These are phyloP conservation scores for Chauna torquata DNA, from an alignment of 2,113 vertebrate species.

Conservation along the genomic window DNA sequence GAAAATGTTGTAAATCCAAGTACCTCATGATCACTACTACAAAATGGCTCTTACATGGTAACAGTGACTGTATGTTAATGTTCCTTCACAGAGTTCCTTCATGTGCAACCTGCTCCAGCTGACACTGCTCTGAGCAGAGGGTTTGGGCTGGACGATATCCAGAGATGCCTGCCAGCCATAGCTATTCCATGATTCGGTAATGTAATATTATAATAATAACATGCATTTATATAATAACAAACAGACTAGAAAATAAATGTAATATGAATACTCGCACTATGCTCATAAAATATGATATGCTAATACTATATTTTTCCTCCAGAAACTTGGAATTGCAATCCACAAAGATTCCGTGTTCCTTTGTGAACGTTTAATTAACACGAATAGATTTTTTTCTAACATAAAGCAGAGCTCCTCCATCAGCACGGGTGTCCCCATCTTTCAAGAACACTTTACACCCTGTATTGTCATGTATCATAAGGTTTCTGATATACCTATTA, in stretches of 20 bases:
- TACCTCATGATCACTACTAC: rapidly evolving
- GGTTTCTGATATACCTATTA: not conserved
- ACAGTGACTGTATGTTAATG: not conserved
- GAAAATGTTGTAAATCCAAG: not conserved
- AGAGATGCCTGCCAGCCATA: not conserved
- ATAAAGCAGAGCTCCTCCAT: not conserved
- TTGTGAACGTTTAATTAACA: not conserved
- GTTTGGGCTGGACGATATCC: not conserved
- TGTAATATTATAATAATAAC: not conserved
- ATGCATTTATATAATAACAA: not conserved
- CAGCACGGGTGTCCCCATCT: not conserved
- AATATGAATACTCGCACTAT: not conserved
- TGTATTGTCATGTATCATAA: not conserved
- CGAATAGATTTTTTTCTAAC: not conserved
- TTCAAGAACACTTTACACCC: not conserved
- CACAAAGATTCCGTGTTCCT: not conserved
- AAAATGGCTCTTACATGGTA: not conserved
- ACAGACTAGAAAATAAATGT: not conserved
- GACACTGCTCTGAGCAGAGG: not conserved
- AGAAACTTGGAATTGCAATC: not conserved
- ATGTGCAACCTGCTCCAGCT: not conserved
- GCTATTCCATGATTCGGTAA: not conserved
- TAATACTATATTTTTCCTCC: not conserved
- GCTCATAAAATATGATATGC: not conserved
- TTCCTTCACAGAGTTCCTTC: not conserved